These are phyloP conservation scores for Trichacis sp. DNA, from an alignment of 2,888 invertebrate genomes.

Conservation along the genomic window DNA sequence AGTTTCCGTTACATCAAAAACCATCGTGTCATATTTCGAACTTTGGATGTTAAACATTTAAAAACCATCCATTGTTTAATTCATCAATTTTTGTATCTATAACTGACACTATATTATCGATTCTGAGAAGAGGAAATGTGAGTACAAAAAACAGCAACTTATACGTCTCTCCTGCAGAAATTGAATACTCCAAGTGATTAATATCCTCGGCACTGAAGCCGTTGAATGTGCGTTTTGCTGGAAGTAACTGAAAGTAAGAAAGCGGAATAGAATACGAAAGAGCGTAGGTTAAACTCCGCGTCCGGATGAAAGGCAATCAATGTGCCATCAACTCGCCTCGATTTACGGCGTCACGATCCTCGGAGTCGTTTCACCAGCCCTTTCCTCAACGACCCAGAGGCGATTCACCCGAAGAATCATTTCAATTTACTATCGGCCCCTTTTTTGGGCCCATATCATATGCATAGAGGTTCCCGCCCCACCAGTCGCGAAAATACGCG, in stretches of 20 bases:
- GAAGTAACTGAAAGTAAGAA: conserved; percentile 24
- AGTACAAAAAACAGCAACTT: no score
- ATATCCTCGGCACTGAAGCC: neutral
- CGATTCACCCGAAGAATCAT: conserved; percentile 61
- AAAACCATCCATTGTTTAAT: no score
- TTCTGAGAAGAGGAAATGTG: no score
- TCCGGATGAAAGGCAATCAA: conserved; percentile 66
- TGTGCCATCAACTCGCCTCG: conserved; percentile 66
- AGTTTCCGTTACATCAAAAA: no score
- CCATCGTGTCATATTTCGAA: no score
- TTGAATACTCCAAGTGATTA: neutral
- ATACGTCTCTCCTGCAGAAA: no score
- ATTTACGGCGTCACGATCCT: conserved; percentile 64
- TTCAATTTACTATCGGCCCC: conserved; percentile 61
- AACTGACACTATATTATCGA: no score
- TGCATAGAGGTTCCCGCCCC: conserved; percentile 41
- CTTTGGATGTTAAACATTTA: no score
- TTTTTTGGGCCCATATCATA: conserved; percentile 44
- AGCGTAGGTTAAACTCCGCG: conserved; percentile 44
- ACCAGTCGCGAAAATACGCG: conserved; percentile 28
- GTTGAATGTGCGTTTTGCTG: conserved; percentile 9
- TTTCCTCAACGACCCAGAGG: conserved; percentile 43
- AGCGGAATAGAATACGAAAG: conserved; percentile 29
- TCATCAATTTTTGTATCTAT: no score
- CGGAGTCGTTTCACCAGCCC: conserved; percentile 42